A percentile compares a stretch with the other conserved stretches of the same genome.
These are phyloP conservation scores for Saimiri boliviensis DNA, from an alignment of 2,113 vertebrate genomes.

Conservation along the genomic window DNA sequence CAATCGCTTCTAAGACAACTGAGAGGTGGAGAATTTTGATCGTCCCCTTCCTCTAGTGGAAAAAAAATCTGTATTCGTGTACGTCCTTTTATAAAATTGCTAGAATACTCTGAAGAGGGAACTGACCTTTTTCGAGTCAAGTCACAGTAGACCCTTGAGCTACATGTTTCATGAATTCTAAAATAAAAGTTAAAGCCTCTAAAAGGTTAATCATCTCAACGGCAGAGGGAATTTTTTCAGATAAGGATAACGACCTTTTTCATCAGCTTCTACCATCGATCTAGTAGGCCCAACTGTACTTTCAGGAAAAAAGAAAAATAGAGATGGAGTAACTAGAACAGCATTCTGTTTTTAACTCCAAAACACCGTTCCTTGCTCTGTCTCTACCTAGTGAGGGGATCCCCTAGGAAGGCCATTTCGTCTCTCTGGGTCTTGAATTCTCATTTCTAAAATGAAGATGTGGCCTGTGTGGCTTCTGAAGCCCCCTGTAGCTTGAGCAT, in stretches of 20 bases:
- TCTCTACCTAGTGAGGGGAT: background rate
- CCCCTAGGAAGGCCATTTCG: background rate
- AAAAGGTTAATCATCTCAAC: slow-evolving; percentile 49
- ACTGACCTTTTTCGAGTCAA: slow-evolving; percentile 47
- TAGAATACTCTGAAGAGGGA: background rate
- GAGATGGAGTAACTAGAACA: background rate
- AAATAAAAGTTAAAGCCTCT: slow-evolving; percentile 3
- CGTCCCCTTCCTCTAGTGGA: background rate
- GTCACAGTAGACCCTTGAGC: background rate
- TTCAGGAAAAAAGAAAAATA: background rate
- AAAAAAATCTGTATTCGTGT: background rate
- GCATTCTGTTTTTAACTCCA: background rate
- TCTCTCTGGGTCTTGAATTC: background rate
- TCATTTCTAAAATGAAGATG: slow-evolving; percentile 21
- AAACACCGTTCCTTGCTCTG: background rate
- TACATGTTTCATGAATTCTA: slow-evolving; percentile 33
- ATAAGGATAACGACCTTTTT: background rate
- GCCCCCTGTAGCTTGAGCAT: background rate
- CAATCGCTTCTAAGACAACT: background rate
- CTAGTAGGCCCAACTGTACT: background rate
- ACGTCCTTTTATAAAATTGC: slow-evolving; percentile 21
- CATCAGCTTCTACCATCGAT: background rate
- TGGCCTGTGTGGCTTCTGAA: background rate
- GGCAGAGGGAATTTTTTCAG: background rate
- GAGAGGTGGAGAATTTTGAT: background rate